Evolutionary conservation across 2,113 vertebrate genomes (phyloP).

Genomic region (Mohoua ochrocephala): DNA sequence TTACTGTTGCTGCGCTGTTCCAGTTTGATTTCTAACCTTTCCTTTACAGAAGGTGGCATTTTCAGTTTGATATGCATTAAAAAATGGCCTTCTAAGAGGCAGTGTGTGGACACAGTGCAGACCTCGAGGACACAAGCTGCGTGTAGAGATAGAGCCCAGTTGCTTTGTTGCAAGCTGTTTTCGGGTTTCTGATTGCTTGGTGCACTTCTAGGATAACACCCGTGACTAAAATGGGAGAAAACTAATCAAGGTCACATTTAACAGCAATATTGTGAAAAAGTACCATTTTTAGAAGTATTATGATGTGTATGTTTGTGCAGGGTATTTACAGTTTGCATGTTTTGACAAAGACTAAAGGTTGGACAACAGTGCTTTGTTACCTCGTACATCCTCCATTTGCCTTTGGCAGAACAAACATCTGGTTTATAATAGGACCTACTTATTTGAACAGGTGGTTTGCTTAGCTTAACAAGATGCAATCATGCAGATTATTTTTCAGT

Average conservation of each 20-base stretch:
- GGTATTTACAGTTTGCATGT: background rate
- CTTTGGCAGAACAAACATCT: background rate
- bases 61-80: background rate
- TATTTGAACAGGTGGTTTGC: slow-evolving; percentile 24
- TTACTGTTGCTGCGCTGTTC: background rate
- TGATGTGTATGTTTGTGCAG: background rate
- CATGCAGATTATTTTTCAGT: background rate
- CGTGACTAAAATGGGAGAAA: background rate
- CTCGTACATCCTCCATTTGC: background rate
- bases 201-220: background rate
- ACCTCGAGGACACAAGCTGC: background rate
- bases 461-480: background rate
- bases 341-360: background rate
- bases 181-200: background rate
- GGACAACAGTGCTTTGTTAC: background rate
- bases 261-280: background rate
- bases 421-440: background rate
- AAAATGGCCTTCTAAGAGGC: background rate
- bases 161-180: background rate
- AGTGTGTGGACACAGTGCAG: background rate
- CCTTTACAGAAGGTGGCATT: background rate
- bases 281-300: background rate
- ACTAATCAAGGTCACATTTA: background rate
- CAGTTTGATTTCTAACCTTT: background rate
- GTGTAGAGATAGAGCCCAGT: background rate